A percentile compares a stretch with the other conserved stretches of the same genome.
These are phyloP conservation scores for Microtus oregoni DNA, from an alignment of 2,113 vertebrate genomes.

Conservation along the genomic window DNA sequence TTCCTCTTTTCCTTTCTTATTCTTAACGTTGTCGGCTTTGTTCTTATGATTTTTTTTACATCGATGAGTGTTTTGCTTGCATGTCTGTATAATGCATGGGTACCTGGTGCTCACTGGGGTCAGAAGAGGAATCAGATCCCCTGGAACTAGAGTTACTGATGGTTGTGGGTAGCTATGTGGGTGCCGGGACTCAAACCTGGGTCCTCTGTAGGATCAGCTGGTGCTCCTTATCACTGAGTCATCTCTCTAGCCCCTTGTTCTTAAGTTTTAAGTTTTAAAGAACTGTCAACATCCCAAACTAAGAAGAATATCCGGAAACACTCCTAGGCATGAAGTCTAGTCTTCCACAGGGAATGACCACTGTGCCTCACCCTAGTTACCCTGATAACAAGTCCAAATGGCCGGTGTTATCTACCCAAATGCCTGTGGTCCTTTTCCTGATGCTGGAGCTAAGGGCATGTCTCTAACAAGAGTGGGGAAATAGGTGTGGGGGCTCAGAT, in stretches of 20 bases:
- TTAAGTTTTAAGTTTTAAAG: background rate
- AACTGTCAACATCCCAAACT: slow-evolving; percentile 5
- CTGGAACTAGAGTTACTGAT: background rate
- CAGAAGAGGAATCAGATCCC: background rate
- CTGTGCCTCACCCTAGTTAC: background rate
- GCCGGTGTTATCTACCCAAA: rapidly evolving
- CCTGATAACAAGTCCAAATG: background rate
- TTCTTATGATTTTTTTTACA: background rate
- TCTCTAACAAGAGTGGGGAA: background rate
- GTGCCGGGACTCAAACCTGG: background rate
- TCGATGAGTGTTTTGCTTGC: background rate
- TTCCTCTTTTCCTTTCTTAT: background rate
- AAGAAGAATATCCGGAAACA: background rate
- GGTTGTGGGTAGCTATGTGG: background rate
- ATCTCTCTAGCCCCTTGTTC: background rate
- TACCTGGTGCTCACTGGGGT: background rate
- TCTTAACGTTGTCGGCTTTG: background rate
- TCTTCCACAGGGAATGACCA: background rate
- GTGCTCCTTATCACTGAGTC: background rate
- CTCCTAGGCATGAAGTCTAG: background rate
- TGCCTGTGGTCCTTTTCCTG: background rate
- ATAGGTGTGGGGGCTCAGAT: background rate
- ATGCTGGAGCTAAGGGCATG: background rate
- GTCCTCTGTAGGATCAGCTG: background rate
- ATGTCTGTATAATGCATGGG: background rate